phyloP scores from a whole-genome alignment of 2,888 invertebrate genomes.

The Beris chalybata region DNA sequence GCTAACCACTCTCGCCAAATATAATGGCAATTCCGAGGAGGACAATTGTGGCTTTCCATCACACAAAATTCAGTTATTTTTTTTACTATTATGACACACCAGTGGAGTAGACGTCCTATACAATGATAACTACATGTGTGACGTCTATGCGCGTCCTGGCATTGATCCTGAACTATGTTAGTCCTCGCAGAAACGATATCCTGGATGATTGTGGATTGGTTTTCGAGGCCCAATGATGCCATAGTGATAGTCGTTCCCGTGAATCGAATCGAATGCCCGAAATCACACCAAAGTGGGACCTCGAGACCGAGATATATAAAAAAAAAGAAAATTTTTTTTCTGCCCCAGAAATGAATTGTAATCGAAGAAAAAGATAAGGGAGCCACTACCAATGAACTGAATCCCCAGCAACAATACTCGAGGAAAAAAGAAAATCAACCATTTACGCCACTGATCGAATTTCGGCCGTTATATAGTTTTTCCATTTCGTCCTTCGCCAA shows the following conservation, averaged over 20 bases:
- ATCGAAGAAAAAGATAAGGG: slow-evolving; percentile 29
- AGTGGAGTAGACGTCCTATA: slow-evolving; percentile 1
- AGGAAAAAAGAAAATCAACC: slow-evolving; percentile 36
- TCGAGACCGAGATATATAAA: slow-evolving; percentile 16
- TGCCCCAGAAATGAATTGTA: slow-evolving; percentile 24
- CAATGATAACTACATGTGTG: slow-evolving; percentile 10
- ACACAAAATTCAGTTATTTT: slow-evolving; percentile 30
- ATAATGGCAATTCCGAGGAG: slow-evolving; percentile 35
- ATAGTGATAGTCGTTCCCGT: slow-evolving; percentile 16
- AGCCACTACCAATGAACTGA: slow-evolving; percentile 17
- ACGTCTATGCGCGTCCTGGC: slow-evolving; percentile 3
- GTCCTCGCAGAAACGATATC: slow-evolving; percentile 22
- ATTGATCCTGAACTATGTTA: background rate
- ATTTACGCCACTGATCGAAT: slow-evolving; percentile 40
- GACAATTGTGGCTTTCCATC: slow-evolving; percentile 37
- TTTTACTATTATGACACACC: slow-evolving; percentile 35
- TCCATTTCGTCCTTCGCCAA: slow-evolving; percentile 34
- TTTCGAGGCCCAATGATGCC: slow-evolving; percentile 11
- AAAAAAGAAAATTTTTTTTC: background rate
- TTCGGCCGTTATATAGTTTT: slow-evolving; percentile 37
- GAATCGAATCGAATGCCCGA: slow-evolving; percentile 16
- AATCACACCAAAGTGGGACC: slow-evolving; percentile 1
- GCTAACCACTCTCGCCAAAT: background rate
- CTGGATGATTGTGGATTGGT: slow-evolving; percentile 22
- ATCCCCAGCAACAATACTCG: slow-evolving; percentile 28